phyloP scores from a whole-genome alignment of 2,888 invertebrate species.

The Chloromyia formosa region DNA sequence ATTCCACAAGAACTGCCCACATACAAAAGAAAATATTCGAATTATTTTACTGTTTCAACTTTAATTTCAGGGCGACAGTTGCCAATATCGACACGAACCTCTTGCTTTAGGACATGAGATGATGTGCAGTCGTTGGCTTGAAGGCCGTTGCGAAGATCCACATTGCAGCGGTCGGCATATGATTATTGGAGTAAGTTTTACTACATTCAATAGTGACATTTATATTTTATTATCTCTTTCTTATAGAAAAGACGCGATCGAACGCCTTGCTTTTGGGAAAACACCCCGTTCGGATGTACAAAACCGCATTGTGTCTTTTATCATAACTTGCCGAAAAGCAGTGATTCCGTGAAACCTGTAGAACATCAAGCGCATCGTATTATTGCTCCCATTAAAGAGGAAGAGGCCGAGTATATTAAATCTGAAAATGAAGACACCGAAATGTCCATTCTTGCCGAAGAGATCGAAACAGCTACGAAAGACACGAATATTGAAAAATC shows the following conservation, averaged over 20 bases:
- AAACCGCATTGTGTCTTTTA: conserved; percentile 87
- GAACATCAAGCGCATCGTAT: background rate
- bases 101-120: conserved; percentile 83
- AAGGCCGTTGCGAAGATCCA: conserved; percentile 80
- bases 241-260: conserved; percentile 81
- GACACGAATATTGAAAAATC: background rate
- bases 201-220: background rate
- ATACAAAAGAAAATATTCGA: no score
- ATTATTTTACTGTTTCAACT: background rate
- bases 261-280: conserved; percentile 89
- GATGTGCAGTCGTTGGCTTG: conserved; percentile 83
- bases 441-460: conserved; percentile 38
- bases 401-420: background rate
- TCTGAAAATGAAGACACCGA: background rate
- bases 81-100: conserved; percentile 86
- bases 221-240: conserved; percentile 42
- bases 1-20: no score
- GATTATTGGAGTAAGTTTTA: conserved; percentile 76
- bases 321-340: conserved; percentile 63
- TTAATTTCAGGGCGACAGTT: conserved; percentile 76
- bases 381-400: background rate
- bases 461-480: conserved; percentile 13
- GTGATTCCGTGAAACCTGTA: background rate
- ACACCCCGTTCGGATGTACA: conserved; percentile 83
- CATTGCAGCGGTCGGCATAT: conserved; percentile 86